Evolutionary conservation across 2,888 invertebrate genomes (phyloP), one percentile per base, ranked within the genome.

Genomic region (Pterostichus madidus): DNA sequence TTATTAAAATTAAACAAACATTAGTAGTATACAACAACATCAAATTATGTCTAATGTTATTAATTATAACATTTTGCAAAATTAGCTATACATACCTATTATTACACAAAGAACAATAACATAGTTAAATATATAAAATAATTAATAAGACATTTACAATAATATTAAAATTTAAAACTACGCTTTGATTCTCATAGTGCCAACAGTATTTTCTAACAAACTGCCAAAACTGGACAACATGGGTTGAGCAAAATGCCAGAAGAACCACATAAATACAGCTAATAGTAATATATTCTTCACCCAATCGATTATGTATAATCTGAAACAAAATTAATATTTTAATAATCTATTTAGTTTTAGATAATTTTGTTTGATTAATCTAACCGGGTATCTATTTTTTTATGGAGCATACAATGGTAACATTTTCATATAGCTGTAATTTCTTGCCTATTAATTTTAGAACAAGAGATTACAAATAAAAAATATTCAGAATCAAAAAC

Each of bases 221-320:
- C 15, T 64, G 5, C 52, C 79, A 61, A 79, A 79, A 79, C 68
- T 49, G 17, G 79, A 64, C 32, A 81, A 17, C 5, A 75, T 17
- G 6, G 46, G 31, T 75, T 75, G 59, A 13, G 75, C 75, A 32
- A 77, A 83, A n/a, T 52, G 11, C 83, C 83, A 83, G 11, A 86
- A 84, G 8, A 87, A 75, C 87, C 88, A 90, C 6, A 87, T 24
- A 0, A 88, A 53, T 6, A 89, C 82, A 32, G 83, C 82, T 0
- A 84, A 82, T 2, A 90, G 75, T 5, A 88, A 0, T 1, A 88
- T 75, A 84, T 90, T 88, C 73, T 87, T 89, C 2, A 87, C 11
- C 24, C 88, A 68, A 83, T 91, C 89, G 84, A 90, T 84, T 85
- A 88, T 89, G 84, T 89, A 90, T 39, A 90, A 85, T 84, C 90